These are phyloP conservation scores for Excalfactoria chinensis DNA, from an alignment of 2,113 vertebrate genomes.

Conservation along the genomic window DNA sequence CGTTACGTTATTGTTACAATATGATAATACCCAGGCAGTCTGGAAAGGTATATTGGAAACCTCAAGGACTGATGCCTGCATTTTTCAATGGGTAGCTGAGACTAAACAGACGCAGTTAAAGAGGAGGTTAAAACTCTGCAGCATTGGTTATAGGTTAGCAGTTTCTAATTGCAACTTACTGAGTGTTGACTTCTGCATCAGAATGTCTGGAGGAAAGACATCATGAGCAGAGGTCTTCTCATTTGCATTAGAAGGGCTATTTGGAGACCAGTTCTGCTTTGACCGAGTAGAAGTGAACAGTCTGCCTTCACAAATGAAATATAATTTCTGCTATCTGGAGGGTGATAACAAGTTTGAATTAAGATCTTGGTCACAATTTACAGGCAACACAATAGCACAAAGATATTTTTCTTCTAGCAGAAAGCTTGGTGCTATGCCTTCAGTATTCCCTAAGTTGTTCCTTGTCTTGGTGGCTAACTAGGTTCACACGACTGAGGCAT, in stretches of 20 bases:
- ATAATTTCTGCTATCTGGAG: background rate
- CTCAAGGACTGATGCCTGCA: background rate
- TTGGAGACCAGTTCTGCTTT: conserved; percentile 5
- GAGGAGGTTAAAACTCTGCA: background rate
- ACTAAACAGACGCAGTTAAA: background rate
- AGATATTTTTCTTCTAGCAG: background rate
- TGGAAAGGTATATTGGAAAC: background rate
- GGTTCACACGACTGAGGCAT: background rate
- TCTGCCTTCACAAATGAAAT: background rate
- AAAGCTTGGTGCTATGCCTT: background rate
- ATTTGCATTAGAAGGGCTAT: background rate
- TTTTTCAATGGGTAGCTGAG: background rate
- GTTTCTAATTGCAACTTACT: background rate
- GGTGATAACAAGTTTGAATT: background rate
- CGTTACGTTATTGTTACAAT: background rate
- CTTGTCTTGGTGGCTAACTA: conserved; percentile 11
- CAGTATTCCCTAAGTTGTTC: background rate
- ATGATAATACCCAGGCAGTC: background rate
- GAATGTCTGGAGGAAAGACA: background rate
- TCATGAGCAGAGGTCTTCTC: background rate
- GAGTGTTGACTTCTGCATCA: background rate
- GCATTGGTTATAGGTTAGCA: background rate
- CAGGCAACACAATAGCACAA: background rate
- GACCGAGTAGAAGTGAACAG: background rate
- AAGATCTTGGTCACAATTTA: background rate